These are phyloP conservation scores for Parotocinclus haroldoi DNA, from an alignment of 2,797 vertebrate species.

Conservation along the genomic window DNA sequence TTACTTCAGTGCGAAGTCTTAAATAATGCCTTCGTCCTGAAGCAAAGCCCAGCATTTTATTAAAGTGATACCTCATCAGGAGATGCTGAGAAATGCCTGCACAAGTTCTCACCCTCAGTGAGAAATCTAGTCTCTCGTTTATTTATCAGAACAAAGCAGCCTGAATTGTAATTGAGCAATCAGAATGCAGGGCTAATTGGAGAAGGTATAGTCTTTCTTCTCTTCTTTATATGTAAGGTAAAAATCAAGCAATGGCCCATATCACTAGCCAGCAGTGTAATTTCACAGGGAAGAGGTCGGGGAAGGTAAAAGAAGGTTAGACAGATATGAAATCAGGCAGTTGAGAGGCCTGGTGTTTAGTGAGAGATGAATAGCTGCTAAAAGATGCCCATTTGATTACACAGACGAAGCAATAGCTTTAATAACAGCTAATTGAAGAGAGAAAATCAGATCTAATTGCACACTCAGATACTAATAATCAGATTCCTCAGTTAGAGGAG, in stretches of 20 bases:
- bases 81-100: no score
- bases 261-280: constrained; percentile 24
- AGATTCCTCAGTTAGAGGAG: neutral
- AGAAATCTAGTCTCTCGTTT: constrained; percentile 35
- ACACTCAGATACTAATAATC: neutral
- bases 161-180: constrained; percentile 74
- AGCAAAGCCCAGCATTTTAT: no score
- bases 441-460: constrained; percentile 15
- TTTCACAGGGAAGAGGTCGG: constrained; percentile 15
- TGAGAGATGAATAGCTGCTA: constrained; percentile 4
- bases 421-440: neutral
- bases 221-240: constrained; percentile 40
- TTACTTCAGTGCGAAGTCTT: no score
- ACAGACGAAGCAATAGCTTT: constrained; percentile 12
- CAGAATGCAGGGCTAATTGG: constrained; percentile 74
- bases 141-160: constrained; percentile 73
- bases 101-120: no score
- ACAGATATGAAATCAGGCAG: neutral
- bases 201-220: constrained; percentile 46
- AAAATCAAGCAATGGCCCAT: constrained; percentile 46
- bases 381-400: constrained; percentile 25
- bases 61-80: no score
- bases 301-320: neutral
- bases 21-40: no score
- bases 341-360: neutral